Base-by-base conservation (phyloP, 2,888 invertebrate species). In the Tipula unca region DNA sequence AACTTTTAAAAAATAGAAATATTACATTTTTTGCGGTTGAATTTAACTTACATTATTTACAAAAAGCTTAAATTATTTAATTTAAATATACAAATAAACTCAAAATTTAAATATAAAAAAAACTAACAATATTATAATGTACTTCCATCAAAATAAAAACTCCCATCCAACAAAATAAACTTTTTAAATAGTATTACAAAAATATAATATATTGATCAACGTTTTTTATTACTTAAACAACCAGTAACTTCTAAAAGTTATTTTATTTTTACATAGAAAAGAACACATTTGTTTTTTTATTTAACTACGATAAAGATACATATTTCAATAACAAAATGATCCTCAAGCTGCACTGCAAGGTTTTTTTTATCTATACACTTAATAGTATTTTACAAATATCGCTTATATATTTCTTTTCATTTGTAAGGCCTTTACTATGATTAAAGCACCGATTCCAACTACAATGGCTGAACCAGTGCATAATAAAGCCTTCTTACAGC, bases 361-460 rank as follows among this genome's bases (percentile, higher is more conserved):
- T 36, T 32, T 32, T 32, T 32, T 32, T 32, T 32, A 32, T 6
- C 1, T 1, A 39, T 39, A 10, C 32, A 39, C 39, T 39, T 39
- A 39, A 39, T 39, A 13, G 36, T 42, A 42, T 42, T 42, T n/a
- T n/a, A 36, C 1, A 36, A 8, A n/a, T n/a, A 42, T 42, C n/a
- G n/a, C 1, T 48, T 83, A 83, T n/a, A 83, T 5, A 32, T 91
- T 90, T 87, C 89, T 92, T 86, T 89, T 90, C 86, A 91, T 87
- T 87, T 86, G 36, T 25, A 39, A n/a, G 14, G 39, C 85, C 29
- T 85, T 85, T 25, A 29, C n/a, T 42, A 85, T 48, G 25, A 85
- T 42, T 25, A 85, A 8, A 3, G 85, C 85, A 48, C 85, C 85
- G 42, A 85, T n/a, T 29, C 39, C 85, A 85, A 85, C 14, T 3